These are phyloP conservation scores for Drosophila phalerata DNA, from an alignment of 2,888 invertebrate genomes.

Conservation along the genomic window DNA sequence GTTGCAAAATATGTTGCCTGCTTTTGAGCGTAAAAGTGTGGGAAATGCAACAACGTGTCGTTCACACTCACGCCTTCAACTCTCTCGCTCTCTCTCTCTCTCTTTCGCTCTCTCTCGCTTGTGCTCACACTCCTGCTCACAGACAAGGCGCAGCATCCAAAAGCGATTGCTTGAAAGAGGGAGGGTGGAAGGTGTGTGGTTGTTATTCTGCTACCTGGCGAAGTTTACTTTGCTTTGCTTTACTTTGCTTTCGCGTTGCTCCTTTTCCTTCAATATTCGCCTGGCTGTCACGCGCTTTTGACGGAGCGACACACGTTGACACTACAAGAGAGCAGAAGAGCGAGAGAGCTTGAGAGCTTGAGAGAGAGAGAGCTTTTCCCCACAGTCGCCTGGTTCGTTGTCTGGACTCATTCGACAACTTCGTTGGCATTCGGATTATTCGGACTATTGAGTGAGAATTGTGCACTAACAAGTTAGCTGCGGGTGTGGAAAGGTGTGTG, in stretches of 20 bases:
- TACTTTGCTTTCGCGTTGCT: slow-evolving; percentile 38
- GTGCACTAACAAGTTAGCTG: slow-evolving; percentile 15
- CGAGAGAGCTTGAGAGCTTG: slow-evolving; percentile 11
- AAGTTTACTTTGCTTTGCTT: slow-evolving; percentile 63
- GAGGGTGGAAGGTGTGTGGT: neutral
- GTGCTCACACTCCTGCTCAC: neutral
- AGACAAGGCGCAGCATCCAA: slow-evolving; percentile 61
- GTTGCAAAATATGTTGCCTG: slow-evolving; percentile 49
- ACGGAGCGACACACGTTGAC: slow-evolving; percentile 47
- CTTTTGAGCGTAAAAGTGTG: slow-evolving; percentile 58
- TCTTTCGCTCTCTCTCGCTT: slow-evolving; percentile 7
- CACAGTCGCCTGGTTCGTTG: slow-evolving; percentile 56
- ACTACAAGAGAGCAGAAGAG: slow-evolving; percentile 15
- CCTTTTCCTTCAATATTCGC: slow-evolving; percentile 45
- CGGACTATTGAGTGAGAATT: slow-evolving; percentile 77
- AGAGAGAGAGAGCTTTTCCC: slow-evolving; percentile 64
- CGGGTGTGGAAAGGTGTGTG: slow-evolving; percentile 11
- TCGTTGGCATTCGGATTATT: slow-evolving; percentile 42
- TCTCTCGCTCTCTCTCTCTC: neutral
- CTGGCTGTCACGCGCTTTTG: slow-evolving; percentile 67
- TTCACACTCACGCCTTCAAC: slow-evolving; percentile 57
- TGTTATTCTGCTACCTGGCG: slow-evolving; percentile 55
- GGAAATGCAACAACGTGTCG: slow-evolving; percentile 79
- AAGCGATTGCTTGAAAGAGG: neutral
- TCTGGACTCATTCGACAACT: slow-evolving; percentile 46